Percentiles rank a stretch among this genome's conserved stretches.
phyloP scores from a whole-genome alignment of 2,113 vertebrate species.

The Canis aureus region DNA sequence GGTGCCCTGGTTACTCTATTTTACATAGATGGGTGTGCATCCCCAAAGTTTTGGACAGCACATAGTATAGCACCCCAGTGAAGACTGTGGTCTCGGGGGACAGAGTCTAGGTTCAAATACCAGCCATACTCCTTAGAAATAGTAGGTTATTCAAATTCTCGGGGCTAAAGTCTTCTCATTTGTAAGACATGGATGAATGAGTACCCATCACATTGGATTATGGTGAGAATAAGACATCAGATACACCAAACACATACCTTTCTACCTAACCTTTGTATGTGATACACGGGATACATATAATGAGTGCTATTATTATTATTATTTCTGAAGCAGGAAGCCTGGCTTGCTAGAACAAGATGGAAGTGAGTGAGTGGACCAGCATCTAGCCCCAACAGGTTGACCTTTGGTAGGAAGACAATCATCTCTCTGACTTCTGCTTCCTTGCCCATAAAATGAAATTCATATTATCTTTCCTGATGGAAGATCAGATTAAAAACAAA shows the following conservation, averaged over 20 bases:
- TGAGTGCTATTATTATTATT: neutral
- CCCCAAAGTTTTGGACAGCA: neutral
- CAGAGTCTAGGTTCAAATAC: neutral
- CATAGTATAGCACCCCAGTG: neutral
- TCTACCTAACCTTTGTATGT: neutral
- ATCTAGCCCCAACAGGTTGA: neutral
- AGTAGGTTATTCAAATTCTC: neutral
- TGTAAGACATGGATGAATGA: neutral
- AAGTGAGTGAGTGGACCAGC: neutral
- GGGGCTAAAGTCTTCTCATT: neutral
- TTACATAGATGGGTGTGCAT: neutral
- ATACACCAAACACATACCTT: neutral
- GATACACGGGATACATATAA: neutral
- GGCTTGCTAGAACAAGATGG: neutral
- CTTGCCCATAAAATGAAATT: conserved; percentile 33
- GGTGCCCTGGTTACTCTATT: neutral
- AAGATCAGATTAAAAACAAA: neutral
- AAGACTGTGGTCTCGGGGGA: neutral
- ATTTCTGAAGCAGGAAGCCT: neutral
- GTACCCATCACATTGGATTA: neutral
- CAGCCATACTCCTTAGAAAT: neutral
- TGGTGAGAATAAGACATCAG: neutral
- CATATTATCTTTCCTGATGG: neutral
- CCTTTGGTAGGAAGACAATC: neutral
- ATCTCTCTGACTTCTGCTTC: neutral